Conservation (phyloP, 2,888 invertebrate genomes). For the Linyphia triangularis region DNA sequence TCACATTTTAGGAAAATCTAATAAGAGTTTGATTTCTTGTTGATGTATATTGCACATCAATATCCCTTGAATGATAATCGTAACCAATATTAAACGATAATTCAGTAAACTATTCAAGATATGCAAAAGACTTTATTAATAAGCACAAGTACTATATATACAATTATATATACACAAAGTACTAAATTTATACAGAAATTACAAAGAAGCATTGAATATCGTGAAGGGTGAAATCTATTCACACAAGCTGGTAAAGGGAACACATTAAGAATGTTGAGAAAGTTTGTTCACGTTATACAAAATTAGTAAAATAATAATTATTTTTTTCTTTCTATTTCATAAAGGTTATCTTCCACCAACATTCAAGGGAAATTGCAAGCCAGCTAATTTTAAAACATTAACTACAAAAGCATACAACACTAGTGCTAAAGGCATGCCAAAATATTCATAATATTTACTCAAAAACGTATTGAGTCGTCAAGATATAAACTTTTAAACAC, state of each 20-base stretch:
- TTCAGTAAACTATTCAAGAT: conserved; percentile 56
- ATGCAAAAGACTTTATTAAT: conserved; percentile 72
- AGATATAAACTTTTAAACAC: background rate
- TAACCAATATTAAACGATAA: no score
- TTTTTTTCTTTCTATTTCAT: no score
- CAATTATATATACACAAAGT: conserved; percentile 68
- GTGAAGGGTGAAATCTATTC: conserved; percentile 41
- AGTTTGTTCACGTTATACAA: background rate
- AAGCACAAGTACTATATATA: conserved; percentile 74
- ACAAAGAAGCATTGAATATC: conserved; percentile 39
- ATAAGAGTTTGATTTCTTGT: no score
- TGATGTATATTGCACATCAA: no score
- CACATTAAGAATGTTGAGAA: conserved; percentile 3
- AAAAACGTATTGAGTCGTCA: background rate
- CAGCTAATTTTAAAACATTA: background rate
- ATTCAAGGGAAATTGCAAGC: background rate
- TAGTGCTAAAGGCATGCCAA: background rate
- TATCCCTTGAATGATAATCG: no score
- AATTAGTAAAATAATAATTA: conserved; percentile 1
- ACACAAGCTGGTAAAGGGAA: conserved; percentile 2
- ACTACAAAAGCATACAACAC: background rate
- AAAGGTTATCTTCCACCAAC: background rate
- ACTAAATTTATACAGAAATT: conserved; percentile 64
- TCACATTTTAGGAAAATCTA: no score
- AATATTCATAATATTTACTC: background rate